Conservation (phyloP, 2,797 vertebrate species). For the Cynodonichthys magdalenae region DNA sequence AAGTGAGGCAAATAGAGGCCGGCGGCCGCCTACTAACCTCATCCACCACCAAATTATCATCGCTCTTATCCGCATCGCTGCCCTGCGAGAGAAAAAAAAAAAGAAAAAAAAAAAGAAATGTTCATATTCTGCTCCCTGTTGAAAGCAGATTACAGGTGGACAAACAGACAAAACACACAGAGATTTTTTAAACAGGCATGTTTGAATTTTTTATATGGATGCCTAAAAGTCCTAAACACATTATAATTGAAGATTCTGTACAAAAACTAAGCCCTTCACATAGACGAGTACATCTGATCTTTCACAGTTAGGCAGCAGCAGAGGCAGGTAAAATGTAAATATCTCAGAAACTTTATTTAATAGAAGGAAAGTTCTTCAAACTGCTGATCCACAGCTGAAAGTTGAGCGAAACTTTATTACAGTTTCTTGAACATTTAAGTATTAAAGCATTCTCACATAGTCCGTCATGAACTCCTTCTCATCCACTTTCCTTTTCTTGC, state of each 20-base stretch:
- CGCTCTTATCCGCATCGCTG: slow-evolving; percentile 91
- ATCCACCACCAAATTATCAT: slow-evolving; percentile 92
- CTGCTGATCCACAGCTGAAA: not conserved
- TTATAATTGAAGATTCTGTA: no score
- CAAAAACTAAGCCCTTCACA: slow-evolving; percentile 15
- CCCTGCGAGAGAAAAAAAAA: slow-evolving; percentile 74
- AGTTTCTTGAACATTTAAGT: slow-evolving; percentile 38
- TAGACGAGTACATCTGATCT: slow-evolving; percentile 2
- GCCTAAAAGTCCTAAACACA: no score
- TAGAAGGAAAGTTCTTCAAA: slow-evolving; percentile 6
- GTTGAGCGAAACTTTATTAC: slow-evolving; percentile 32
- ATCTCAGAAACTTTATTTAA: slow-evolving; percentile 22
- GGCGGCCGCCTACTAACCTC: slow-evolving; percentile 79
- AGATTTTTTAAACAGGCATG: not conserved
- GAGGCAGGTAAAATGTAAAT: slow-evolving; percentile 12
- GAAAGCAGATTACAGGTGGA: slow-evolving; percentile 38
- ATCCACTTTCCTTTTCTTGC: slow-evolving; percentile 92
- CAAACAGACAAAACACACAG: slow-evolving; percentile 15
- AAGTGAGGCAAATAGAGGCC: slow-evolving; percentile 55
- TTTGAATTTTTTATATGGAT: no score
- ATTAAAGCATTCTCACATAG: slow-evolving; percentile 81
- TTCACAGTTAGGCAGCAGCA: slow-evolving; percentile 9
- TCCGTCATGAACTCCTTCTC: slow-evolving; percentile 91
- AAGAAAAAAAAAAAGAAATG: slow-evolving; percentile 31
- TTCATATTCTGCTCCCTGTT: slow-evolving; percentile 30